Evolutionary conservation across 2,888 invertebrate species (phyloP).

Genomic region (Philhelius pedissequus): DNA sequence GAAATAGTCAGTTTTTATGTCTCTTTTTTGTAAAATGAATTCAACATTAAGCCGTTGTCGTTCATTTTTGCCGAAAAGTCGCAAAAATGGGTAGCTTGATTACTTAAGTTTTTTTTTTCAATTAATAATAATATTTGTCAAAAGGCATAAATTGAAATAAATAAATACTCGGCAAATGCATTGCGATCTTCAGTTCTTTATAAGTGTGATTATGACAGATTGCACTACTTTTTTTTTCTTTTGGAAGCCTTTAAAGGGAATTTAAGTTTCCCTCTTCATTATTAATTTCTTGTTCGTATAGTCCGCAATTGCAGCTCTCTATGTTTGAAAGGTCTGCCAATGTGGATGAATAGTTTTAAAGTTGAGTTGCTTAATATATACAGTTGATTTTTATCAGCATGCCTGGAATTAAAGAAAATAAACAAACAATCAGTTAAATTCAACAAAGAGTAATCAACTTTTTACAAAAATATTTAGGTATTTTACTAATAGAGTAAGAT

Average conservation of each 20-base stretch:
- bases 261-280: background rate
- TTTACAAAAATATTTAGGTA: too few species aligned
- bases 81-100: slow-evolving; percentile 22
- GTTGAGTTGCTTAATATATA: slow-evolving; percentile 37
- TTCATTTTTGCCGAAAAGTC: slow-evolving; percentile 36
- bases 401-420: slow-evolving; percentile 36
- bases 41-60: slow-evolving; percentile 2
- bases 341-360: slow-evolving; percentile 44
- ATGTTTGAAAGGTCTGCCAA: slow-evolving; percentile 48
- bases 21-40: slow-evolving; percentile 27
- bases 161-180: slow-evolving; percentile 59
- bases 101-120: background rate
- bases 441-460: too few species aligned
- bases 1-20: slow-evolving; percentile 54
- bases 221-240: slow-evolving; percentile 48
- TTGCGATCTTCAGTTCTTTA: slow-evolving; percentile 57
- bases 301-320: slow-evolving; percentile 36
- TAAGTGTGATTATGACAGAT: slow-evolving; percentile 62
- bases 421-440: too few species aligned
- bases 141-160: slow-evolving; percentile 48
- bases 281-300: background rate
- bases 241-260: slow-evolving; percentile 57
- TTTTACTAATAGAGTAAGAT: too few species aligned
- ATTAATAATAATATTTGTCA: slow-evolving; percentile 18
- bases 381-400: slow-evolving; percentile 60